These are phyloP conservation scores for Nematopogon swammerdamellus DNA, from an alignment of 2,888 invertebrate genomes.

Conservation along the genomic window DNA sequence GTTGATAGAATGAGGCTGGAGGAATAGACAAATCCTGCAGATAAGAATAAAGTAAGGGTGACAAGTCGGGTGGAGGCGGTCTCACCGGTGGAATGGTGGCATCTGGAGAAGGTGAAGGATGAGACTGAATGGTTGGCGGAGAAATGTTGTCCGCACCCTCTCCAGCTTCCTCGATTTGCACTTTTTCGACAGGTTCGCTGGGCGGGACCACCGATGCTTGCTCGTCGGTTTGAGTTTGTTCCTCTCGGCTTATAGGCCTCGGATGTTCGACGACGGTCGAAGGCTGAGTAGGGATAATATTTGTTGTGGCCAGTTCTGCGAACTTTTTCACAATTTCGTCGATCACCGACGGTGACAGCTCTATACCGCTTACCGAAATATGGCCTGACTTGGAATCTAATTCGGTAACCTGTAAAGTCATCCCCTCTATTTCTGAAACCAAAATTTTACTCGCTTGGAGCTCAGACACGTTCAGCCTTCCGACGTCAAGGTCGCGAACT, in stretches of 20 bases:
- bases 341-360: slow-evolving; percentile 65
- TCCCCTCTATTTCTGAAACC: slow-evolving; percentile 78
- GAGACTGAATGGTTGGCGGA: slow-evolving; percentile 16
- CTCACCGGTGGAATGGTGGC: slow-evolving; percentile 31
- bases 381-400: slow-evolving; percentile 68
- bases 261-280: slow-evolving; percentile 16
- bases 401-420: slow-evolving; percentile 68
- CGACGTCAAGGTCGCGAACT: slow-evolving; percentile 74
- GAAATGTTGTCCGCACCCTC: slow-evolving; percentile 15
- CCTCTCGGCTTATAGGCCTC: slow-evolving; percentile 33
- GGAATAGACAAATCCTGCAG: slow-evolving; percentile 52
- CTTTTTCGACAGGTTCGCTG: slow-evolving; percentile 14
- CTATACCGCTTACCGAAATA: slow-evolving; percentile 64
- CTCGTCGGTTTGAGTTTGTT: slow-evolving; percentile 40
- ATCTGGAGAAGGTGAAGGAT: slow-evolving; percentile 15
- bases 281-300: slow-evolving; percentile 14
- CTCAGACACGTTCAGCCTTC: slow-evolving; percentile 73
- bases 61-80: slow-evolving; percentile 46
- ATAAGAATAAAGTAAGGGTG: slow-evolving; percentile 49
- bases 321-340: slow-evolving; percentile 62
- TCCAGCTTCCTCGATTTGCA: slow-evolving; percentile 3
- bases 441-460: slow-evolving; percentile 75
- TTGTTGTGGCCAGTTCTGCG: slow-evolving; percentile 36
- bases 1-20: slow-evolving; percentile 41
- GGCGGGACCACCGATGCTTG: slow-evolving; percentile 12